Evolutionary conservation across 92 coral and sea anemone species (phyloP).

Genomic region (Paragorgia papillata): DNA sequence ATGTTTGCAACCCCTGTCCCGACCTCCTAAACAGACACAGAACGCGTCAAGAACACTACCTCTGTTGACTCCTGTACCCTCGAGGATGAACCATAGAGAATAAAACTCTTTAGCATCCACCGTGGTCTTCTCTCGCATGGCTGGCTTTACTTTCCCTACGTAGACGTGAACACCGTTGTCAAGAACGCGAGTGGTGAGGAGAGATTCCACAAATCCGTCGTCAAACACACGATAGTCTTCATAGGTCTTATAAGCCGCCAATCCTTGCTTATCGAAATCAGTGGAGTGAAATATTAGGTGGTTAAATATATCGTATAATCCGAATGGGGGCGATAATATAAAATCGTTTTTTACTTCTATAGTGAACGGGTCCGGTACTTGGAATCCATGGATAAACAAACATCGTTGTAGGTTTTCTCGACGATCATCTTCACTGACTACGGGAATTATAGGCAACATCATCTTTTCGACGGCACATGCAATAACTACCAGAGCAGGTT

Average conservation of each 20-base stretch:
- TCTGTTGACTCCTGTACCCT: conserved; percentile 52
- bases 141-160: conserved; percentile 57
- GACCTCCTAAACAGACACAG: conserved; percentile 42
- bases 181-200: conserved; percentile 52
- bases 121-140: conserved; percentile 50
- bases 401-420: background rate
- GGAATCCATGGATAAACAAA: conserved; percentile 3
- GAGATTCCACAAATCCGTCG: conserved; percentile 63
- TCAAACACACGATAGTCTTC: conserved; percentile 64
- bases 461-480: conserved; percentile 16
- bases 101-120: conserved; percentile 53
- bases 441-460: conserved; percentile 1
- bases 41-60: conserved; percentile 55
- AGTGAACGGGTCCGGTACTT: conserved; percentile 2
- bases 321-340: conserved; percentile 54
- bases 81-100: conserved; percentile 59
- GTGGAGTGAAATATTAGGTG: conserved; percentile 58
- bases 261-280: conserved; percentile 65
- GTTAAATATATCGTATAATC: conserved; percentile 63
- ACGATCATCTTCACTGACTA: conserved; percentile 6
- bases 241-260: conserved; percentile 68
- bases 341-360: background rate
- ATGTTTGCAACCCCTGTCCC: conserved; percentile 24
- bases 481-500: conserved; percentile 17
- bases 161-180: conserved; percentile 63